These are phyloP conservation scores for Lasioglossum lativentre DNA, from an alignment of 2,888 invertebrate genomes.

Conservation along the genomic window DNA sequence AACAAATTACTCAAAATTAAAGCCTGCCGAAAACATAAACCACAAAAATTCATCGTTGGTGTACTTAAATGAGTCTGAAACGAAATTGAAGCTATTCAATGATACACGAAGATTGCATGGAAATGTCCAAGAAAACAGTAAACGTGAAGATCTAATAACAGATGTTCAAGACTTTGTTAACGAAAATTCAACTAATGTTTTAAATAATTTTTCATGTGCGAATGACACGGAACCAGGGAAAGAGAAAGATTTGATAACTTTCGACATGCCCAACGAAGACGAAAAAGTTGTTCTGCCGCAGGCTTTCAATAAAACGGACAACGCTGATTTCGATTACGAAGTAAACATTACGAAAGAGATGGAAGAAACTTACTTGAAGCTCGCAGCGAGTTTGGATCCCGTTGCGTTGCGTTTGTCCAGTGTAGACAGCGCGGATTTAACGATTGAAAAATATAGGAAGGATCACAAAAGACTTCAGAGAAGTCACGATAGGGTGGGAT, in stretches of 20 bases:
- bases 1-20: constrained; percentile 43
- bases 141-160: constrained; percentile 16
- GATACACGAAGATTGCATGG: constrained; percentile 5
- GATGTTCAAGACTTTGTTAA: constrained; percentile 17
- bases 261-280: constrained; percentile 78
- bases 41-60: constrained; percentile 50
- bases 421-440: constrained; percentile 75
- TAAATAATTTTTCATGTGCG: constrained; percentile 43
- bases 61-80: constrained; percentile 44
- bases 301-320: constrained; percentile 34
- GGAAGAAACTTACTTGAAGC: constrained; percentile 82
- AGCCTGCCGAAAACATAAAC: constrained; percentile 53
- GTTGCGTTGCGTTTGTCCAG: constrained; percentile 72
- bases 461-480: constrained; percentile 80
- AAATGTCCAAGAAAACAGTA: constrained; percentile 19
- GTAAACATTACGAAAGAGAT: constrained; percentile 82
- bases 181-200: constrained; percentile 19
- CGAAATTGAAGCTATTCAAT: constrained; percentile 34
- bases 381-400: constrained; percentile 82
- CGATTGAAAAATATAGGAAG: constrained; percentile 82
- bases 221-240: constrained; percentile 48
- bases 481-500: constrained; percentile 68
- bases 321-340: constrained; percentile 73
- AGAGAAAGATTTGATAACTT: constrained; percentile 77
- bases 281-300: constrained; percentile 54